Evolutionary conservation across 1,140 invertebrate genomes (phyloP).

Genomic region (Micrasema longulum): DNA sequence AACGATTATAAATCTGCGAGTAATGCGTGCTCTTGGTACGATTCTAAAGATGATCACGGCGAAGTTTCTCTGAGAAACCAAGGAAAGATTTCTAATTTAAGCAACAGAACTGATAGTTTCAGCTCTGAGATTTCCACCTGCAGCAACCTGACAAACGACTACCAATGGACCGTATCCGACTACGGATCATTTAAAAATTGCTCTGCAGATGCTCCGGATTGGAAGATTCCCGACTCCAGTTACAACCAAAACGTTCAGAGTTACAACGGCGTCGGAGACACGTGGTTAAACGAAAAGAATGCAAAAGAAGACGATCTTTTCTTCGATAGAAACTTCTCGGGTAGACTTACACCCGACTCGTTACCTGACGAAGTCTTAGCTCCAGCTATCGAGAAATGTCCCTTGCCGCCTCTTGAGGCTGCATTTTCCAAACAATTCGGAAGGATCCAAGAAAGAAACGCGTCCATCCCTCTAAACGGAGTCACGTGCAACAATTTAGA

Average conservation of each 20-base stretch:
- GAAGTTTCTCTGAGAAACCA: background rate
- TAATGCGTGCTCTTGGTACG: background rate
- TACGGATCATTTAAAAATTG: slow-evolving; percentile 41
- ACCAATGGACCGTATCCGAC: slow-evolving; percentile 38
- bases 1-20: background rate
- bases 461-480: slow-evolving; percentile 49
- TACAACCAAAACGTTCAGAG: slow-evolving; percentile 16
- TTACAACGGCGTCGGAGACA: background rate
- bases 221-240: slow-evolving; percentile 18
- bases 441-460: slow-evolving; percentile 56
- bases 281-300: slow-evolving; percentile 40
- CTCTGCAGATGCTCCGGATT: slow-evolving; percentile 7
- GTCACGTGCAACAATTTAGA: slow-evolving; percentile 56
- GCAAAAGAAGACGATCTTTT: slow-evolving; percentile 29
- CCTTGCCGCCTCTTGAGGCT: slow-evolving; percentile 65
- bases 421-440: slow-evolving; percentile 65
- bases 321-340: slow-evolving; percentile 36
- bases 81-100: slow-evolving; percentile 5
- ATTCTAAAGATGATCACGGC: background rate
- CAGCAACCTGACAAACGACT: slow-evolving; percentile 36
- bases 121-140: slow-evolving; percentile 44
- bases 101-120: slow-evolving; percentile 43
- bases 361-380: slow-evolving; percentile 62
- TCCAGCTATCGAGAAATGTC: slow-evolving; percentile 57
- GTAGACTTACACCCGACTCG: slow-evolving; percentile 57